These are phyloP conservation scores for Penelope pileata DNA, from an alignment of 2,113 vertebrate species.

Conservation along the genomic window DNA sequence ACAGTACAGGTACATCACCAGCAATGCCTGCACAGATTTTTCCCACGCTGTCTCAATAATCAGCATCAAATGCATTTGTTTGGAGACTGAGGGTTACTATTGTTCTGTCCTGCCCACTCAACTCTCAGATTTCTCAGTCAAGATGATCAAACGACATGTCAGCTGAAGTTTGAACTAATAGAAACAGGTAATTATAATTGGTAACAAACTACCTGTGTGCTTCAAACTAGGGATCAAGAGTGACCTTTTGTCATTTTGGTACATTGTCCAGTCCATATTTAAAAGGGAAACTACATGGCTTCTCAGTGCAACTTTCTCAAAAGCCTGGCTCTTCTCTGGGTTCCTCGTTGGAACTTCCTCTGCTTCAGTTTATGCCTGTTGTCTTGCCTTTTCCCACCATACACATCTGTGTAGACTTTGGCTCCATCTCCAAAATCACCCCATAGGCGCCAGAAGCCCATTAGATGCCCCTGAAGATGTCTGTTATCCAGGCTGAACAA, in stretches of 20 bases:
- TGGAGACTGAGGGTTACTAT: neutral
- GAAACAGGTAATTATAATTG: neutral
- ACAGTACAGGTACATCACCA: neutral
- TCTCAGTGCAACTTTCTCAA: neutral
- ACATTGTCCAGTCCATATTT: fast-evolving
- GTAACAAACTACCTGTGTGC: neutral
- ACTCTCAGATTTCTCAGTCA: neutral
- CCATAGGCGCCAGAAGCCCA: neutral
- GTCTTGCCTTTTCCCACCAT: neutral
- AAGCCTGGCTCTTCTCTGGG: neutral
- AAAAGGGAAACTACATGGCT: neutral
- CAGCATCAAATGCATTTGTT: neutral
- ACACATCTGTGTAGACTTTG: neutral
- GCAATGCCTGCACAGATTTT: neutral
- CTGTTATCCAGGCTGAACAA: neutral
- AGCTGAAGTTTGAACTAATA: neutral
- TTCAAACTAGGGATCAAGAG: neutral
- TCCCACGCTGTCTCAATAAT: neutral
- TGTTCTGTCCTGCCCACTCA: neutral
- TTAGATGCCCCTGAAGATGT: neutral
- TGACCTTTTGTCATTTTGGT: neutral
- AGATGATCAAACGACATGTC: neutral
- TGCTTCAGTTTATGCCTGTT: neutral
- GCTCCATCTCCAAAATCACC: neutral
- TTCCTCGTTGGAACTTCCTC: neutral